phyloP scores from a whole-genome alignment of 2,797 vertebrate genomes.

The Lemur catta region DNA sequence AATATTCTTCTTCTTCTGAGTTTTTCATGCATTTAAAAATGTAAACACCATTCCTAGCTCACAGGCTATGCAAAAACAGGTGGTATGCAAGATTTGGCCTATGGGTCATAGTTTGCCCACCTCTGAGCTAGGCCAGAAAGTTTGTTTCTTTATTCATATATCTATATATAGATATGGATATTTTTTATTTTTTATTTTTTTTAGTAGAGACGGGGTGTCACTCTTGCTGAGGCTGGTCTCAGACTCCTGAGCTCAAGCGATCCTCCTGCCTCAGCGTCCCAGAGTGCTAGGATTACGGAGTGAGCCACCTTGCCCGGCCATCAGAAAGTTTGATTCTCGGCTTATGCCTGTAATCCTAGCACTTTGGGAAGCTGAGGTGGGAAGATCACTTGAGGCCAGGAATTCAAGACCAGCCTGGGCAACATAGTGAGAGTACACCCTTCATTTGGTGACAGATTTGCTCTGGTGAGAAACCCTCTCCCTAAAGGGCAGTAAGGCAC shows the following conservation, averaged over 20 bases:
- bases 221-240: too few species aligned
- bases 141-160: too few species aligned
- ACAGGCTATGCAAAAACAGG: neutral
- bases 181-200: too few species aligned
- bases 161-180: too few species aligned
- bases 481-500: neutral
- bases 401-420: too few species aligned
- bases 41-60: neutral
- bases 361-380: too few species aligned
- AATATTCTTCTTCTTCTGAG: neutral
- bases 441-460: neutral
- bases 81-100: neutral
- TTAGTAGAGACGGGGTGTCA: too few species aligned
- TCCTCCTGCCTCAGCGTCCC: neutral
- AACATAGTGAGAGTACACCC: too few species aligned
- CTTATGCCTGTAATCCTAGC: too few species aligned
- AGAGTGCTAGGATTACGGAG: neutral
- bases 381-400: too few species aligned
- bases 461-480: neutral
- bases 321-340: too few species aligned
- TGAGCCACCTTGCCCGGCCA: accelerated
- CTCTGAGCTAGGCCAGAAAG: neutral
- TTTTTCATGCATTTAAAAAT: neutral
- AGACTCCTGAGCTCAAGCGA: neutral
- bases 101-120: neutral